These are phyloP conservation scores for Himalopsyche tibetana DNA, from an alignment of 2,888 invertebrate genomes.

Conservation along the genomic window DNA sequence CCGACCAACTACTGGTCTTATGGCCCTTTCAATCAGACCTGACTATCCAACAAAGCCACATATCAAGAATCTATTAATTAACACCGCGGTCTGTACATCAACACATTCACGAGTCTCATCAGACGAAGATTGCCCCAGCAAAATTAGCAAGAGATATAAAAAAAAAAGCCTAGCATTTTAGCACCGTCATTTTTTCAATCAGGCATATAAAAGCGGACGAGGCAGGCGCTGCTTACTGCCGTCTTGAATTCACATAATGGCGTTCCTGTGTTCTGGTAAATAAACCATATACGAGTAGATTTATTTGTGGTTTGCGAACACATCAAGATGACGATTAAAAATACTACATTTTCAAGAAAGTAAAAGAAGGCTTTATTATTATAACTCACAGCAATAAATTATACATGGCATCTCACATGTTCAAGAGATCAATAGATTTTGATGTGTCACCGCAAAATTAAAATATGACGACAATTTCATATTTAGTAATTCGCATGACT, in stretches of 20 bases:
- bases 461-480: no score
- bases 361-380: no score
- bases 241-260: neutral
- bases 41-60: conserved; percentile 4
- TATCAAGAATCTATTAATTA: conserved; percentile 7
- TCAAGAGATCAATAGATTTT: no score
- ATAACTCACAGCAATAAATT: no score
- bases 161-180: conserved; percentile 33
- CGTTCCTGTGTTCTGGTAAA: neutral
- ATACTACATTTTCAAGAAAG: no score
- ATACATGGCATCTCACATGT: no score
- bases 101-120: conserved; percentile 6
- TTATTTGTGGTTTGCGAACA: neutral
- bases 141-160: conserved; percentile 23
- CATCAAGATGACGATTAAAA: neutral
- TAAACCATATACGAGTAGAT: conserved; percentile 1
- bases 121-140: neutral
- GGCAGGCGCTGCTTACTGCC: neutral
- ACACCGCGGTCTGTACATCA: neutral
- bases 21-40: conserved; percentile 17
- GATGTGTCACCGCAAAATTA: no score
- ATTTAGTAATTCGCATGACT: no score
- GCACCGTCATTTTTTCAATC: conserved; percentile 52
- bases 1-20: conserved; percentile 9
- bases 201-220: conserved; percentile 52